Percentiles rank a stretch among this genome's conserved stretches.
These are phyloP conservation scores for Benitochromis conjunctus DNA, from an alignment of 2,113 vertebrate species.

Conservation along the genomic window DNA sequence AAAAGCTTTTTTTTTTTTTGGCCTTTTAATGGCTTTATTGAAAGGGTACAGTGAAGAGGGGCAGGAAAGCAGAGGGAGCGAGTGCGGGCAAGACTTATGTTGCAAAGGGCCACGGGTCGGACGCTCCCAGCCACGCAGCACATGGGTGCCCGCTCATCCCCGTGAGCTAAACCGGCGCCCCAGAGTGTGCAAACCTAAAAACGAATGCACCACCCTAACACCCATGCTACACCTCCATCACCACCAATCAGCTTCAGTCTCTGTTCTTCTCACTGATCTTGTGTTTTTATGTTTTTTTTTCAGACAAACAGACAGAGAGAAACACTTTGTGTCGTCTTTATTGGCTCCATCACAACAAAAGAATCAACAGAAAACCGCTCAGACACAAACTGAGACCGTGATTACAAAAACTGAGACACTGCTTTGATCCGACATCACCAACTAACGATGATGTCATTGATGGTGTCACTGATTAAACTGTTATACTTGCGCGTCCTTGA, in stretches of 20 bases:
- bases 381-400: neutral
- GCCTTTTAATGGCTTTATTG: too few relatives aligned
- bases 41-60: too few relatives aligned
- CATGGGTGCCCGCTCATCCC: too few relatives aligned
- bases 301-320: neutral
- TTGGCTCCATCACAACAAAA: neutral
- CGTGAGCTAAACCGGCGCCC: neutral
- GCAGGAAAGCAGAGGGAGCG: too few relatives aligned
- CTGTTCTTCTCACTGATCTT: neutral
- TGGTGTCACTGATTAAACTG: neutral
- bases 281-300: neutral
- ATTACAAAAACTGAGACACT: too few relatives aligned
- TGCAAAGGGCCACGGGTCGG: too few relatives aligned
- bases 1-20: neutral
- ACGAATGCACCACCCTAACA: rapidly evolving
- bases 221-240: neutral
- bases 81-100: too few relatives aligned
- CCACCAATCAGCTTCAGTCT: neutral
- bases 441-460: neutral
- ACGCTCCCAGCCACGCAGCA: too few relatives aligned
- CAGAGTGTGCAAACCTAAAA: neutral
- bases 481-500: rapidly evolving
- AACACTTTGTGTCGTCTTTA: neutral
- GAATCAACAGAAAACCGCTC: neutral
- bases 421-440: neutral